A percentile compares a stretch with the other conserved stretches of the same genome.
phyloP scores from a whole-genome alignment of 2,113 vertebrate species.

The Ctenomys sociabilis region DNA sequence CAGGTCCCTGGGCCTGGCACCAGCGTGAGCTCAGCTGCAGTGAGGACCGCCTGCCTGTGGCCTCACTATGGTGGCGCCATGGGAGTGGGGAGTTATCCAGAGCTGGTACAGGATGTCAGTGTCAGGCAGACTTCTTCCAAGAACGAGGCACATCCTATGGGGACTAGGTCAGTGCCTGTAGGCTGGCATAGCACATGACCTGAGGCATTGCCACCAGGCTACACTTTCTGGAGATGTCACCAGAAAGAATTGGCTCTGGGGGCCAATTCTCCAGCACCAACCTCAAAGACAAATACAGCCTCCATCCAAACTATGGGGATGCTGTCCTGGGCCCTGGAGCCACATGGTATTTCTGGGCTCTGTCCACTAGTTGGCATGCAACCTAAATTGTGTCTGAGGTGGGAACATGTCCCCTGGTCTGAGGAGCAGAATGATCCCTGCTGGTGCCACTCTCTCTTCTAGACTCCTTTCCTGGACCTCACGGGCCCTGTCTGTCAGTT shows the following conservation, averaged over 20 bases:
- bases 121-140: neutral
- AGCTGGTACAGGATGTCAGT: neutral
- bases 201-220: neutral
- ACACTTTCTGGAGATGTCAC: neutral
- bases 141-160: fast-evolving
- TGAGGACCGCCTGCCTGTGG: neutral
- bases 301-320: neutral
- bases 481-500: fast-evolving
- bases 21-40: neutral
- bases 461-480: neutral
- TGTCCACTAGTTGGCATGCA: neutral
- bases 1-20: neutral
- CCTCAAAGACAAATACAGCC: neutral
- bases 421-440: neutral
- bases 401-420: too few relatives aligned
- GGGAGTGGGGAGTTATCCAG: fast-evolving
- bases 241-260: too few relatives aligned
- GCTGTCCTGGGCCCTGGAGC: neutral
- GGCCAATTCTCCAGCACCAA: neutral
- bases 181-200: neutral
- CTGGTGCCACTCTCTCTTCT: neutral
- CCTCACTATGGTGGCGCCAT: neutral
- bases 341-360: neutral
- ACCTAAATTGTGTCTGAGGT: neutral
- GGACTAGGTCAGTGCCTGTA: neutral